Base-by-base conservation (phyloP, 2,113 vertebrate species). In the Scomber colias region DNA sequence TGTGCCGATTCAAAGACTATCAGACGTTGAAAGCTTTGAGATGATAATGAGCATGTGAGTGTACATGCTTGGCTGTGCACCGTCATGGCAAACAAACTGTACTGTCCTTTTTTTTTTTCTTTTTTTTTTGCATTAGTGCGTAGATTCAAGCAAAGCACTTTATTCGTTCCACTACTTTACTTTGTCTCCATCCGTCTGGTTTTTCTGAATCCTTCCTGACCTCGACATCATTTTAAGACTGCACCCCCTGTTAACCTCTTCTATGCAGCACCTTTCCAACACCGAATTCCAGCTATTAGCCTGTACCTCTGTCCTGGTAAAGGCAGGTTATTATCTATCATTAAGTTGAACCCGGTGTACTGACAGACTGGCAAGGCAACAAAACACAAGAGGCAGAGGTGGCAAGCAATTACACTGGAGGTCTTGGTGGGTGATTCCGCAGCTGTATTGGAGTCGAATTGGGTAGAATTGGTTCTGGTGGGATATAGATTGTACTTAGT, bases 351-450 rank as follows among this genome's bases (percentile, higher is more conserved):
- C 69, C 60, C 44, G 31, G 31, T 61, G 48, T 78, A 14, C 78
- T 60, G 85, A 50, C 82, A 66, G 81, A 48, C 78, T 44, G 64
- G 64, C 77, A 27, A 40, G 77, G 82, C 53, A 72, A 60, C 65
- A 75, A 77, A 72, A 69, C 63, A 74, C 11, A 0, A 27, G 21
- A 79, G 54, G 11, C 19, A 78, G 67, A 79, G 69, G 78, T 66
- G 54, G 81, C 72, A 85, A 54, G 74, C 87, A 88, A 85, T 88
- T 92, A 86, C 85, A 55, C 51, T n/a, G 10, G 44, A 80, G 81
- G 83, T 65, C 63, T 30, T 53, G 50, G 75, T 63, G 51, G 74
- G 54, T 30, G 51, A 69, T 66, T 79, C 35, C 63, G 62, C 30
- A 0, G 64, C 24, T 13, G 54, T 49, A 44, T 75, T 76, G 63